These are phyloP conservation scores for Achroia grisella DNA, from an alignment of 1,140 invertebrate species.

Conservation along the genomic window DNA sequence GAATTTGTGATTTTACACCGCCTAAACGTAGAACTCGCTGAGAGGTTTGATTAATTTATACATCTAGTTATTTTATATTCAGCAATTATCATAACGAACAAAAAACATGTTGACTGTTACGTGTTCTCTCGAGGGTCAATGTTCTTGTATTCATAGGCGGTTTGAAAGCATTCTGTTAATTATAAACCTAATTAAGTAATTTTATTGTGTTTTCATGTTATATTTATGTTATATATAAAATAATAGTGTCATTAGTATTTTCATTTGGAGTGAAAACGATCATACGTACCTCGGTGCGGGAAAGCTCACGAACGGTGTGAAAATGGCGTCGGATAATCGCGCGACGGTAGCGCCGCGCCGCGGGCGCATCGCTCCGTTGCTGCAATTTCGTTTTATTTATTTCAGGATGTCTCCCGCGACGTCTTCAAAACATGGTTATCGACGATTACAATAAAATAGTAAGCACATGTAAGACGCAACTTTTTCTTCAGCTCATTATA, in stretches of 20 bases:
- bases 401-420: conserved; percentile 71
- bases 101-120: conserved; percentile 70
- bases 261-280: conserved; percentile 14
- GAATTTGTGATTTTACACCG: conserved; percentile 5
- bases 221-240: conserved; percentile 9
- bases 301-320: conserved; percentile 64
- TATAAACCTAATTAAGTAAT: background rate
- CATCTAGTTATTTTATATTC: conserved; percentile 32
- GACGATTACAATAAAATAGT: too few species aligned
- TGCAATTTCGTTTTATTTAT: conserved; percentile 70
- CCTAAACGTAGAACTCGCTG: conserved; percentile 6
- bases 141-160: conserved; percentile 37
- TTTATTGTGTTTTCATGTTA: conserved; percentile 2
- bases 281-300: conserved; percentile 58
- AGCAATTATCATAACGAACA: conserved; percentile 48
- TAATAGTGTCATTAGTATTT: conserved; percentile 8
- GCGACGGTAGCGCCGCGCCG: conserved; percentile 57
- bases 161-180: background rate
- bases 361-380: conserved; percentile 49
- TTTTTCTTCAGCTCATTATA: too few species aligned
- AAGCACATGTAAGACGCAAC: too few species aligned
- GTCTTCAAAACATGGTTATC: conserved; percentile 57
- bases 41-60: conserved; percentile 16
- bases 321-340: conserved; percentile 64
- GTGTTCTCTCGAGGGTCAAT: conserved; percentile 62